Percentiles rank a stretch among this genome's conserved stretches.
Evolutionary conservation across 2,888 invertebrate genomes (phyloP).

Genomic region (Eupithecia insigniata): DNA sequence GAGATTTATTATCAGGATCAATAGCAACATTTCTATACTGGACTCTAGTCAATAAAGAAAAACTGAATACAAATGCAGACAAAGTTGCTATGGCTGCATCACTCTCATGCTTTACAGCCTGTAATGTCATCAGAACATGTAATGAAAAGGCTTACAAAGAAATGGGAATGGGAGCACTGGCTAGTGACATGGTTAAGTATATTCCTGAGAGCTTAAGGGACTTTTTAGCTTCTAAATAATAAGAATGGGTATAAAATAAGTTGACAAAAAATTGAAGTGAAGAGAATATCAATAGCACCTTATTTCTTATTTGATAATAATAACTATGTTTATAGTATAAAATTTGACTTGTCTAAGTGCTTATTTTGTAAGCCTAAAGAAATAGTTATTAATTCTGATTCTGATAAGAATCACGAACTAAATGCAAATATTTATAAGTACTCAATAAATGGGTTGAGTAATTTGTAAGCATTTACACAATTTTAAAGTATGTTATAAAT

Average conservation of each 20-base stretch:
- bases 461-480: not conserved
- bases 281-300: too few relatives aligned
- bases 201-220: conserved; percentile 89
- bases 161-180: conserved; percentile 92
- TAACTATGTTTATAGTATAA: too few relatives aligned
- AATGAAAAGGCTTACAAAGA: conserved; percentile 91
- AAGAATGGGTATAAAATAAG: not conserved
- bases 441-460: not conserved
- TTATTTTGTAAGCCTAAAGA: too few relatives aligned
- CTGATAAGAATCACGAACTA: not conserved
- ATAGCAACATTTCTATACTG: conserved; percentile 93
- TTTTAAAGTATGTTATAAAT: not conserved
- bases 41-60: conserved; percentile 80
- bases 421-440: not conserved
- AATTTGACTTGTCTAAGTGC: too few relatives aligned
- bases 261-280: too few relatives aligned
- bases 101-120: conserved; percentile 92
- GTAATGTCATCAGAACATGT: conserved; percentile 90
- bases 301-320: too few relatives aligned
- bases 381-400: too few relatives aligned
- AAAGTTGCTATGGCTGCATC: conserved; percentile 83
- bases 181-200: conserved; percentile 93
- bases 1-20: conserved; percentile 95
- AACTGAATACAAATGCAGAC: conserved; percentile 55
- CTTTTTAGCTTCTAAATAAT: conserved; percentile 62